Conservation (phyloP, 2,113 vertebrate genomes). For the Hippocampus guttulatus region DNA sequence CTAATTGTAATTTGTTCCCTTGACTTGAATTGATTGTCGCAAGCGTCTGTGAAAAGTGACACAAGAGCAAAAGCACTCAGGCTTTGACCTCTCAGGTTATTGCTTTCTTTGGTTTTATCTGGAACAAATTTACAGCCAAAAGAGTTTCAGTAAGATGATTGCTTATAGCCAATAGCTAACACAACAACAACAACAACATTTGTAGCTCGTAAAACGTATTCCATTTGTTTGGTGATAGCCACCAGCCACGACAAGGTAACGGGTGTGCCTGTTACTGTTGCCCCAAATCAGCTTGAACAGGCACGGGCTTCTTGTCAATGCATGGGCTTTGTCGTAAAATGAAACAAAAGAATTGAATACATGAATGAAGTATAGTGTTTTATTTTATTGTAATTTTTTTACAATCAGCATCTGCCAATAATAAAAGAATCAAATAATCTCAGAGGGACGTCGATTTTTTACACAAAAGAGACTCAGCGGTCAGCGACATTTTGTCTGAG, state of each 20-base stretch:
- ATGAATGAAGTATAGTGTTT: neutral
- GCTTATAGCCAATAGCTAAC: no score
- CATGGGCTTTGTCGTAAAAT: neutral
- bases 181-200: no score
- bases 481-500: neutral
- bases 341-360: neutral
- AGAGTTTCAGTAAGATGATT: no score
- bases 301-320: neutral
- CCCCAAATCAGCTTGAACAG: neutral
- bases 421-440: slow-evolving; percentile 31
- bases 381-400: neutral
- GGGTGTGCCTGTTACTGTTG: neutral
- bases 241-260: neutral
- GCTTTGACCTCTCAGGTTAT: neutral
- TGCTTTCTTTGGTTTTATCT: neutral
- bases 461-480: no score
- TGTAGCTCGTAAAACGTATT: no score
- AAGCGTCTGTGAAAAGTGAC: neutral
- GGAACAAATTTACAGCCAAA: neutral
- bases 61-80: neutral
- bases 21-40: neutral
- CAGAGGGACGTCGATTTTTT: slow-evolving; percentile 41
- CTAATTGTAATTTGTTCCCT: neutral
- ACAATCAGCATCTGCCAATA: slow-evolving; percentile 8
- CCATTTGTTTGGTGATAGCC: no score